A percentile compares a stretch with the other conserved stretches of the same genome.
phyloP scores from a whole-genome alignment of 2,797 vertebrate genomes.

The Nothura maculosa region DNA sequence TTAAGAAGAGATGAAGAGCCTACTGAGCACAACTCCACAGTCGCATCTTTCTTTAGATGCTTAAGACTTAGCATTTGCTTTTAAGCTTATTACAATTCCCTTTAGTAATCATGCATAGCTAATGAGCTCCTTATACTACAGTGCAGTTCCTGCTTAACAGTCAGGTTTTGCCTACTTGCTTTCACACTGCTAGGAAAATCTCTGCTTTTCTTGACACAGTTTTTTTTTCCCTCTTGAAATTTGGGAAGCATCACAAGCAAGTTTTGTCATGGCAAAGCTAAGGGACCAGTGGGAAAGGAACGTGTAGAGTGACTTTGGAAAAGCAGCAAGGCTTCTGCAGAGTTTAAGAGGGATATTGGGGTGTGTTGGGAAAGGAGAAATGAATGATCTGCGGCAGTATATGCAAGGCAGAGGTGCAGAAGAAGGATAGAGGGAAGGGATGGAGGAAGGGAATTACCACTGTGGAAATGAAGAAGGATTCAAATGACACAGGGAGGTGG shows the following conservation, averaged over 20 bases:
- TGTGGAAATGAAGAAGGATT: not conserved
- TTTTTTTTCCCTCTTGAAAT: not conserved
- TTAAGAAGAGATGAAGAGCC: not conserved
- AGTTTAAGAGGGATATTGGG: not conserved
- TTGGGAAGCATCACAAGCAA: not conserved
- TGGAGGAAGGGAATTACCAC: not conserved
- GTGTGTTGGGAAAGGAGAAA: not conserved
- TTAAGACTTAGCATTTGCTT: not conserved
- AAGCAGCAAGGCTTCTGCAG: not conserved
- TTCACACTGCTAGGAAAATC: not conserved
- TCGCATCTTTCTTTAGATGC: not conserved
- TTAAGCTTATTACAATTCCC: not conserved
- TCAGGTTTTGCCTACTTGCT: not conserved
- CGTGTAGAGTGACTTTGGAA: not conserved
- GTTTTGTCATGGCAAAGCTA: not conserved
- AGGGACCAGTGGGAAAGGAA: not conserved
- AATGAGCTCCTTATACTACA: not conserved
- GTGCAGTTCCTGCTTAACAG: not conserved
- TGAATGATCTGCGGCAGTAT: not conserved
- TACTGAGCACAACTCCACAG: not conserved
- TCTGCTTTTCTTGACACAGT: not conserved
- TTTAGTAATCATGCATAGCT: not conserved
- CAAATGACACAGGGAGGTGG: not conserved
- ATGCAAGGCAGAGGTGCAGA: fast-evolving
- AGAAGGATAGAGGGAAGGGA: not conserved